Base-by-base conservation (phyloP, 2,888 invertebrate genomes). In the Megalurothrips usitatus region DNA sequence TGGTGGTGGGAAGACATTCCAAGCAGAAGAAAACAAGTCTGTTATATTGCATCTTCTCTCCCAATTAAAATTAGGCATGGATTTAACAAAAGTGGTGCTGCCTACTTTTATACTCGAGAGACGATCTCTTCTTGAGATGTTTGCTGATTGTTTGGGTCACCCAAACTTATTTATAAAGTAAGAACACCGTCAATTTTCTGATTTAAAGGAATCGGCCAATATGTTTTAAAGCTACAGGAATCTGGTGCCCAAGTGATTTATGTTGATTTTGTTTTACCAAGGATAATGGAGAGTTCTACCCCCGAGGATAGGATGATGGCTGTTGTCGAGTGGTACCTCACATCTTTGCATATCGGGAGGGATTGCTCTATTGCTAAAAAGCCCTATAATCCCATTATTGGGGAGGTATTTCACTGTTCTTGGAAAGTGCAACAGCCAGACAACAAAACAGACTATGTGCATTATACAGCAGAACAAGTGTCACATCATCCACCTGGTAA, bases 111-210 rank as follows among this genome's bases (percentile, higher is more conserved):
- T 99, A 84, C 89, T 99, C 84, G 99, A 99, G 87, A 91, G 97
- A 87, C 92, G 99, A 82, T 99, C 98, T 0, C 90, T 99, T 63
- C 90, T 99, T 79, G 99, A 99, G 89, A 99, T 99, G 99, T 99
- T 98, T 87, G 98, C 99, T 80, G 99, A 99, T 89, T 99, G 98
- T 87, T 98, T 99, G 89, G 97, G 99, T 19, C 99, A 99, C 90
- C 98, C 99, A 0, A 98, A 98, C 88, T 91, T 98, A 85, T 99
- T 99, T 88, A 91, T 94, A 83, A 94, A 91, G 96, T 96, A 88
- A 75, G 68, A 12, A 75, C 9, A 23, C 26, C 10, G 26, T 9
- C 12, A 26, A 11, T 26, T 75, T 23, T n/a, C 9, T n/a, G 23
- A 26, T 75, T 9, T 9, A 26, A 1, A 23, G 23, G 79, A 48